Evolutionary conservation across 1,140 invertebrate species (phyloP).

Genomic region (Theocolax elegans): DNA sequence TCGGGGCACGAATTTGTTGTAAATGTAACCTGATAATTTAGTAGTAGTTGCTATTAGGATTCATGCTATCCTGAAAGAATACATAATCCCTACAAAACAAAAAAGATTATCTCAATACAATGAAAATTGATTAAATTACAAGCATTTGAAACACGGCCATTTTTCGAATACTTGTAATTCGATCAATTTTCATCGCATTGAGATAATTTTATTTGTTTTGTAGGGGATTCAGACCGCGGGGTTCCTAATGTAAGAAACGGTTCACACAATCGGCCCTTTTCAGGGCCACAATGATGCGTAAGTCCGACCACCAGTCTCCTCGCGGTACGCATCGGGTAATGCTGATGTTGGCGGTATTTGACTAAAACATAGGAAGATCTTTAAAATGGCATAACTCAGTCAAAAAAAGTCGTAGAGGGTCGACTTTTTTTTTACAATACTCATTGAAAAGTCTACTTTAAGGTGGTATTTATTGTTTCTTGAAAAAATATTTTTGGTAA

Average conservation of each 20-base stretch:
- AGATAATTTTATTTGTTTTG: too few species aligned
- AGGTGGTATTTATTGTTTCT: background rate
- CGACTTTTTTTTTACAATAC: background rate
- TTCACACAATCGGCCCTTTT: background rate
- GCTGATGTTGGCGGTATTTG: background rate
- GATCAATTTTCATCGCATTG: too few species aligned
- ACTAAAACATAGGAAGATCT: constrained; percentile 7
- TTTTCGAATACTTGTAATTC: too few species aligned
- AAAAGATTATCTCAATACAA: too few species aligned
- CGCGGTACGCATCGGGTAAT: background rate
- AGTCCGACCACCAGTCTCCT: background rate
- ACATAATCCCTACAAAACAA: too few species aligned
- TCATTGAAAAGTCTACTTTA: background rate
- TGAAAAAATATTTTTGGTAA: background rate
- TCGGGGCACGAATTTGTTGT: too few species aligned
- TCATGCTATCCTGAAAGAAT: too few species aligned
- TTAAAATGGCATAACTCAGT: constrained; percentile 11
- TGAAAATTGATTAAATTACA: too few species aligned
- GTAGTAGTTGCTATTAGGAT: too few species aligned
- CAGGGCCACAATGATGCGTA: background rate
- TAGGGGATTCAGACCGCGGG: background rate
- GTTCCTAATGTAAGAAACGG: background rate
- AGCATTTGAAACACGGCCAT: too few species aligned
- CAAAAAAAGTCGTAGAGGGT: background rate
- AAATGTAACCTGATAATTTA: too few species aligned